Evolutionary conservation across 53 echinoderm and acorn worm species (phyloP).

Genomic region (Crossaster papposus): DNA sequence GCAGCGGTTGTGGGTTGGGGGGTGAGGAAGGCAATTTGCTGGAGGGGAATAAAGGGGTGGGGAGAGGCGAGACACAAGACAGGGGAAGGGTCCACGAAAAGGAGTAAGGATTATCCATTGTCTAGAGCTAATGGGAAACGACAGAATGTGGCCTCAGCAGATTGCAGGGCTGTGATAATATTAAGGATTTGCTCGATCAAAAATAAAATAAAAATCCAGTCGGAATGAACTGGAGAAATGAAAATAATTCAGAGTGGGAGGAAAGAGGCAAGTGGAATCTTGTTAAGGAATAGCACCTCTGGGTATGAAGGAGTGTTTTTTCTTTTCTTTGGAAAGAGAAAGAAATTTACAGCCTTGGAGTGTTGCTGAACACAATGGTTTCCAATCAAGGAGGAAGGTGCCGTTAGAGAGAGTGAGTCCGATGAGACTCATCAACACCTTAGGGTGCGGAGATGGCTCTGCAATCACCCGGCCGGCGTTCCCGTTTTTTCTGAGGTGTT

Average conservation of each 20-base stretch:
- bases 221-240: background rate
- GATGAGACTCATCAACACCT: conserved; percentile 33
- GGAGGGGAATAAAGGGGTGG: conserved; percentile 11
- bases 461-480: background rate
- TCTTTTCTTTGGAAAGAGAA: background rate
- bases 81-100: background rate
- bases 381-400: conserved; percentile 50
- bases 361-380: conserved; percentile 21
- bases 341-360: conserved; percentile 40
- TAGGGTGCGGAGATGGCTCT: background rate
- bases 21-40: background rate
- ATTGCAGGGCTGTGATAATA: conserved; percentile 38
- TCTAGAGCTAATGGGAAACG: conserved; percentile 33
- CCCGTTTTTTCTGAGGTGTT: background rate
- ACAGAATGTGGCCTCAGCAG: conserved; percentile 8
- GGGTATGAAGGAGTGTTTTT: background rate
- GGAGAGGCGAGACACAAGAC: background rate
- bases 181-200: conserved; percentile 24
- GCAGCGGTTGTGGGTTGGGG: background rate
- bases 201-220: background rate
- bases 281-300: conserved; percentile 17
- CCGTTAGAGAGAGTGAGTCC: background rate
- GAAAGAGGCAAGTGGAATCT: conserved; percentile 1
- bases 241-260: conserved; percentile 17
- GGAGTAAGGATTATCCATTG: conserved; percentile 46